Base-by-base conservation (phyloP, 2,113 vertebrate species). In the Gymnorhina tibicen region DNA sequence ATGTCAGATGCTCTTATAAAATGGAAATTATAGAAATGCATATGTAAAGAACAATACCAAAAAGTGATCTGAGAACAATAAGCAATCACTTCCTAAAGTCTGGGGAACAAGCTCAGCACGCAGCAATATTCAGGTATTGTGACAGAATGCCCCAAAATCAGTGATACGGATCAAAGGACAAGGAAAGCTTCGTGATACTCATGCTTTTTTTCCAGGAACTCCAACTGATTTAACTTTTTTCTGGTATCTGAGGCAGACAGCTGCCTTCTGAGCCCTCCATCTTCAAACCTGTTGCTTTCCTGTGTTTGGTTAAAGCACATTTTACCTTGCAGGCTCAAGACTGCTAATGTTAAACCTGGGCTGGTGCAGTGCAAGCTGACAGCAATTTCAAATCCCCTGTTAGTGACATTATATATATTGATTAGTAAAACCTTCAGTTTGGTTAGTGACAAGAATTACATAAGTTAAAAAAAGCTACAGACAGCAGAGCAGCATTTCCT, bases 281-380 rank as follows among this genome's bases (percentile, higher is more conserved):
- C 62, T 67, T 85, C 86, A 74, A 87, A 95, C 91, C 50, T 94
- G 96, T 96, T 95, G 85, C 93, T 89, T 77, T 15, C 24, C 63
- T 59, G 13, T 39, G 6, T 59, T 87, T 55, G 33, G 13, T 52
- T 72, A 59, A 60, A 67, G 41, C 56, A 39, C 9, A 47, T 80
- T 95, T 95, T 86, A 75, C 67, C 52, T 79, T 13, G 17, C 35
- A n/a, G 89, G 35, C 70, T 92, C 53, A 47, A 47, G 28, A 50
- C 11, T 6, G 23, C 7, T 20, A 5, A n/a, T 3, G 27, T 35
- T n/a, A 50, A 46, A n/a, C 27, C 49, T 52, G 24, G 32, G 30
- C 3, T 33, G 49, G 47, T 7, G 16, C 62, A 23, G 52, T 28
- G 19, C 28, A 82, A 79, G 50, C 3, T 9, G 67, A 35, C 42